Evolutionary conservation across 2,888 invertebrate genomes (phyloP).

Genomic region (Machimus rusticus): DNA sequence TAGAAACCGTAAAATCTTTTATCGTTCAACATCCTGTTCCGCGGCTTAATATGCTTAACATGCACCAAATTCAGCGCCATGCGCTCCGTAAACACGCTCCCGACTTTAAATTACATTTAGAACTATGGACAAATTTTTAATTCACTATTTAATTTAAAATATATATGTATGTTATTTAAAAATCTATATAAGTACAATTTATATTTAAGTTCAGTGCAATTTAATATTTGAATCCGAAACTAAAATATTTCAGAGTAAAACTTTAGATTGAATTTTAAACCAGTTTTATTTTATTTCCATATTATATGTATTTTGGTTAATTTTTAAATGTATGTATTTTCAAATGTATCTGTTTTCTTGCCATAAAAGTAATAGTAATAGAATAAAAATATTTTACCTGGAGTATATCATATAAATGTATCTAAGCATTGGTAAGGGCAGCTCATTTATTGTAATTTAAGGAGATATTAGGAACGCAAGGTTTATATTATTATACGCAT

Average conservation of each 20-base stretch:
- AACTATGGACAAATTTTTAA: no score
- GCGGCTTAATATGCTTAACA: not conserved
- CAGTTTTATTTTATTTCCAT: no score
- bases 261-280: no score
- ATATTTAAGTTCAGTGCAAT: no score
- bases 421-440: not conserved
- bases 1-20: conserved; percentile 5
- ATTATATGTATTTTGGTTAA: no score
- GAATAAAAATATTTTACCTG: not conserved
- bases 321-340: no score
- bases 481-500: not conserved
- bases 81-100: not conserved
- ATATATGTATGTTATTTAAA: no score
- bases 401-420: not conserved
- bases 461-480: not conserved
- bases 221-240: no score
- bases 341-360: no score
- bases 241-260: no score
- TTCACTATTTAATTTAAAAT: no score
- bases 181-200: no score
- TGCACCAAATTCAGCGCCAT: not conserved
- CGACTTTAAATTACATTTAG: not conserved
- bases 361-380: not conserved
- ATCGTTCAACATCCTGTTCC: not conserved
- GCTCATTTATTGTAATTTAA: not conserved